Evolutionary conservation across 2,797 vertebrate species (phyloP).

Genomic region (Rhabdophis nuchalis): DNA sequence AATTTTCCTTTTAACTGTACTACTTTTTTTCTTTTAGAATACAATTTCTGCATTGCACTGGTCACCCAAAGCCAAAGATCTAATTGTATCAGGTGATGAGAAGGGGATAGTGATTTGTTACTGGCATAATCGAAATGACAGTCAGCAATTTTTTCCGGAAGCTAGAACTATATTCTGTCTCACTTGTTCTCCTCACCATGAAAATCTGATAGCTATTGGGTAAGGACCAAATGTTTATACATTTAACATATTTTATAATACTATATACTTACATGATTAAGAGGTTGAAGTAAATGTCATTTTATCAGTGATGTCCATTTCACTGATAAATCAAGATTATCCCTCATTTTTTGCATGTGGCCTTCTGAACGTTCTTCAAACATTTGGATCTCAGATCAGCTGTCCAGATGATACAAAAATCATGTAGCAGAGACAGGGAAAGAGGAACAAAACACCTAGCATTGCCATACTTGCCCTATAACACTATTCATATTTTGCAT

Average conservation of each 20-base stretch:
- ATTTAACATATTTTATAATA: neutral
- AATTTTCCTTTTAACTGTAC: slow-evolving; percentile 10
- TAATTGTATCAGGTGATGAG: slow-evolving; percentile 91
- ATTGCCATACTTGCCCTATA: neutral
- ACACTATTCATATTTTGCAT: neutral
- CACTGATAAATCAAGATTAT: neutral
- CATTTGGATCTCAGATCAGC: neutral
- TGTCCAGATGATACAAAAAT: neutral
- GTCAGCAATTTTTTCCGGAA: slow-evolving; percentile 86
- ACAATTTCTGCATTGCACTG: slow-evolving; percentile 85
- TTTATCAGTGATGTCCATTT: neutral
- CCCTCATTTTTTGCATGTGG: neutral
- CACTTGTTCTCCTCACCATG: slow-evolving; percentile 88
- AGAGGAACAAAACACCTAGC: neutral
- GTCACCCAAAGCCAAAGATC: slow-evolving; percentile 87
- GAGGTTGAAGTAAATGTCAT: neutral
- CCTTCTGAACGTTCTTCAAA: neutral
- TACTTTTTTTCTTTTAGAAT: slow-evolving; percentile 68
- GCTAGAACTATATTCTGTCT: slow-evolving; percentile 89
- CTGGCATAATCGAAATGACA: slow-evolving; percentile 86
- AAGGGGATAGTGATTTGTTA: slow-evolving; percentile 88
- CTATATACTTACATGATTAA: neutral
- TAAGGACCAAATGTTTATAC: slow-evolving; percentile 57
- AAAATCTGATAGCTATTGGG: slow-evolving; percentile 88
- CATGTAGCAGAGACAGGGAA: neutral